Conservation (phyloP, 92 coral and sea anemone species). For the Micromussa lordhowensis region DNA sequence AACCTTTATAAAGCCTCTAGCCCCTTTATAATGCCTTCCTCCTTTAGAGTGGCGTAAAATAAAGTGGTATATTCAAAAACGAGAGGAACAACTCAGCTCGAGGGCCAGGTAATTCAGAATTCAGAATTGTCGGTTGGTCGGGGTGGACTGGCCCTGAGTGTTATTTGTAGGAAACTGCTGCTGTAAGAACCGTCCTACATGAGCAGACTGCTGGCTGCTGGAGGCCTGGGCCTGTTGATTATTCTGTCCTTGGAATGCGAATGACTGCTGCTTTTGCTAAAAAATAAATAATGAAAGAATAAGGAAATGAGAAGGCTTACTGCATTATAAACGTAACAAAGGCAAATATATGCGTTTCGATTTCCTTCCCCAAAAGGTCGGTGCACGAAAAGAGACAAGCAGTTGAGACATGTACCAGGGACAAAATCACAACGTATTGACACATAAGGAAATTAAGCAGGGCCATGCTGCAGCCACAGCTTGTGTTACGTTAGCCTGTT, state of each 20-base stretch:
- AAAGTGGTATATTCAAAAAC: neutral
- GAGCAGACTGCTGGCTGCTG: constrained; percentile 35
- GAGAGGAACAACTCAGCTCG: neutral
- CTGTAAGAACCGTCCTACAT: constrained; percentile 41
- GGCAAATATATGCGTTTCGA: neutral
- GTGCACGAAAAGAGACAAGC: too few relatives aligned
- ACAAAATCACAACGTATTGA: too few relatives aligned
- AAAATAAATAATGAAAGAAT: neutral
- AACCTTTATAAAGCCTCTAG: too few relatives aligned
- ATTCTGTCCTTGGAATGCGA: constrained; percentile 41
- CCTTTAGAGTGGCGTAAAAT: neutral
- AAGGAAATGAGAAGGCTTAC: neutral
- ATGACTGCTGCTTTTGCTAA: constrained; percentile 46
- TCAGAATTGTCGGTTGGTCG: constrained; percentile 43
- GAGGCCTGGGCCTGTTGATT: constrained; percentile 44
- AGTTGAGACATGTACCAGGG: too few relatives aligned
- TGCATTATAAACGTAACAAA: neutral
- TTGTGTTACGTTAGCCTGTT: too few relatives aligned
- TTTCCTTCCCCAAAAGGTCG: neutral
- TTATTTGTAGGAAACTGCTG: constrained; percentile 44
- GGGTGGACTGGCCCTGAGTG: constrained; percentile 47
- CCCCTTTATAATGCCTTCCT: neutral
- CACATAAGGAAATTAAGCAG: too few relatives aligned
- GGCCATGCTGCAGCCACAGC: too few relatives aligned
- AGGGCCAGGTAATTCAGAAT: neutral